Evolutionary conservation across 2,113 vertebrate species (phyloP).

Genomic region (Phodopus roborovskii): DNA sequence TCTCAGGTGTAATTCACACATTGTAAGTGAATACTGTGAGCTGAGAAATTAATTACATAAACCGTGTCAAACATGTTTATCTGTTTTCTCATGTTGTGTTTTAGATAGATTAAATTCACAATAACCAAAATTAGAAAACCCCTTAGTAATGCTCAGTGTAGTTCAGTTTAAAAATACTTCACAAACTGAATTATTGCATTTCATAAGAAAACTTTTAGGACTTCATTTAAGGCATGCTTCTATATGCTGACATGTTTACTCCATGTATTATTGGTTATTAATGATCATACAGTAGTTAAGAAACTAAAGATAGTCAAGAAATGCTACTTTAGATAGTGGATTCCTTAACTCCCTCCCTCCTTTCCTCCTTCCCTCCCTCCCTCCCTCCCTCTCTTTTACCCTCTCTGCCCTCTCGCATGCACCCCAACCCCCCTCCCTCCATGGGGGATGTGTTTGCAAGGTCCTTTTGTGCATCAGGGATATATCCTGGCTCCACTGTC

Average conservation of each 20-base stretch:
- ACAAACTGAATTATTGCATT: slow-evolving; percentile 21
- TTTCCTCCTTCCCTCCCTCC: too few species aligned
- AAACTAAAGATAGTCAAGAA: background rate
- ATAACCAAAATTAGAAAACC: background rate
- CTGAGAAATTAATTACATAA: slow-evolving; percentile 55
- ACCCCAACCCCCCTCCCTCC: too few species aligned
- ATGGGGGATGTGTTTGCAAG: too few species aligned
- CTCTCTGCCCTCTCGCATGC: too few species aligned
- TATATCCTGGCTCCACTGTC: too few species aligned
- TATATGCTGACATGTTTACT: background rate
- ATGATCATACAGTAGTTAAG: background rate
- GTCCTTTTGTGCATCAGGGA: too few species aligned
- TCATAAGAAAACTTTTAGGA: slow-evolving; percentile 8
- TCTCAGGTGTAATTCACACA: slow-evolving; percentile 41
- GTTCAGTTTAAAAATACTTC: slow-evolving; percentile 39
- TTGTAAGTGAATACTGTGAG: background rate
- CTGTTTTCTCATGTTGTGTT: slow-evolving; percentile 49
- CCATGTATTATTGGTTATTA: background rate
- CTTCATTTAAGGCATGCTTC: background rate
- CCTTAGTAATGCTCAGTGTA: background rate
- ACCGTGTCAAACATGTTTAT: background rate
- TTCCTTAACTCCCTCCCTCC: too few species aligned
- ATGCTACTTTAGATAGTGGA: background rate
- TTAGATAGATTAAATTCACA: slow-evolving; percentile 29
- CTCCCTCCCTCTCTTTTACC: too few species aligned